Base-by-base conservation (phyloP, 2,888 invertebrate species). In the Lasioglossum oenotherae region DNA sequence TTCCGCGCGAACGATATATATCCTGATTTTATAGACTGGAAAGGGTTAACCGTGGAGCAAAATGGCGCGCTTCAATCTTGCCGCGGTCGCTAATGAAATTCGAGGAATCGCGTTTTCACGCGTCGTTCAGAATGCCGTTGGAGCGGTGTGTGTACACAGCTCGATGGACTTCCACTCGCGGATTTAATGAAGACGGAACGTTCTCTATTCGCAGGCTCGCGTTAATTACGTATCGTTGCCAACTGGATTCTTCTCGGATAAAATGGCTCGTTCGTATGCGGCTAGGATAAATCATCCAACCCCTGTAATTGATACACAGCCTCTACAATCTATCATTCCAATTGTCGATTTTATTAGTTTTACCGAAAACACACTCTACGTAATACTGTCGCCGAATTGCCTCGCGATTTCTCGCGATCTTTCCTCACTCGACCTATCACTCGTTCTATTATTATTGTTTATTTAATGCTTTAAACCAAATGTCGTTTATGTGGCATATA, bases 181-280 rank as follows among this genome's bases (percentile, higher is more conserved):
- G 57, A 46, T 46, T 46, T 71, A 38, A 44, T 38, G 82, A 64
- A 76, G 46, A 76, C 41, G 16, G 53, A 76, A 76, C 53, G 82
- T 6, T 76, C 41, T 14, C 49, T 44, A 67, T 64, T 76, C 41
- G 73, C 71, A 46, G 31, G 27, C 27, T 16, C 53, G 14, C 46
- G 74, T 71, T 82, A 82, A 82, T 82, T 72, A 67, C 16, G 74
- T 38, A 74, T 80, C 64, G 75, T 23, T 38, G 53, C 2, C 75
- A 44, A 46, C 16, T 16, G n/a, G 44, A 38, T 14, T 38, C 67
- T 19, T 35, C 35, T 35, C 35, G 67, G 35, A 31, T 31, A 6
- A 16, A 67, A 31, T 16, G 60, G 5, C 60, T 27, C 27, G 60
- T 60, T 60, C 60, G 5, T 14, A 8, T 8, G 23, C 53, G 53